These are phyloP conservation scores for Drosophila pruinosa DNA, from an alignment of 1,140 invertebrate species.

Conservation along the genomic window DNA sequence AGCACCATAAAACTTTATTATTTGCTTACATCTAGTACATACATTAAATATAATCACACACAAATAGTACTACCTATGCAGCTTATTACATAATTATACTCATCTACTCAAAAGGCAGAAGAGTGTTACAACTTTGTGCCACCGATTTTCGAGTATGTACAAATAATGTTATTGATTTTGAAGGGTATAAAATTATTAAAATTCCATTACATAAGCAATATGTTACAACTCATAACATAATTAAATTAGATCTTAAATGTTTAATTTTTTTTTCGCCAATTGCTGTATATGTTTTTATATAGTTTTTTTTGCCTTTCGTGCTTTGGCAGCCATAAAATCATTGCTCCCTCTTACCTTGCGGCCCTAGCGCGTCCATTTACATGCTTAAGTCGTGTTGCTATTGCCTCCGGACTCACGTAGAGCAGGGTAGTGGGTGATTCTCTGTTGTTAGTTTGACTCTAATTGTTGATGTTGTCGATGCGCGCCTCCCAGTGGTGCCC, in stretches of 20 bases:
- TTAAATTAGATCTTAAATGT: constrained; percentile 51
- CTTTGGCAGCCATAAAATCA: constrained; percentile 67
- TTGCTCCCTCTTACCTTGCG: constrained; percentile 31
- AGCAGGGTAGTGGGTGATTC: not conserved
- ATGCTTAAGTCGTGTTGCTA: constrained; percentile 69
- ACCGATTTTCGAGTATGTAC: too few relatives aligned
- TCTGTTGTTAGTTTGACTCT: constrained; percentile 55
- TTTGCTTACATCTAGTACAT: not conserved
- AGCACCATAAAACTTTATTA: not conserved
- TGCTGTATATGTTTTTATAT: constrained; percentile 43
- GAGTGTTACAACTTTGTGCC: too few relatives aligned
- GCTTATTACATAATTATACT: too few relatives aligned
- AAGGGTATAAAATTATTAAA: too few relatives aligned
- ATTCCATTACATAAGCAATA: constrained; percentile 13
- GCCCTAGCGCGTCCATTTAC: constrained; percentile 61
- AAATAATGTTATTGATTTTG: too few relatives aligned
- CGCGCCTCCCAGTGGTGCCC: constrained; percentile 74
- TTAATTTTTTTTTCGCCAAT: not conserved
- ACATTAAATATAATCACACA: not conserved
- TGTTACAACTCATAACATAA: constrained; percentile 50
- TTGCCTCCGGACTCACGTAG: constrained; percentile 17
- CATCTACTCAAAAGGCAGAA: too few relatives aligned
- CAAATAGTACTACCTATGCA: not conserved
- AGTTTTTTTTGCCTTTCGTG: constrained; percentile 25
- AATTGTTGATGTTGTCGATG: constrained; percentile 70